These are phyloP conservation scores for Pterostichus niger DNA, from an alignment of 2,888 invertebrate species.

Conservation along the genomic window DNA sequence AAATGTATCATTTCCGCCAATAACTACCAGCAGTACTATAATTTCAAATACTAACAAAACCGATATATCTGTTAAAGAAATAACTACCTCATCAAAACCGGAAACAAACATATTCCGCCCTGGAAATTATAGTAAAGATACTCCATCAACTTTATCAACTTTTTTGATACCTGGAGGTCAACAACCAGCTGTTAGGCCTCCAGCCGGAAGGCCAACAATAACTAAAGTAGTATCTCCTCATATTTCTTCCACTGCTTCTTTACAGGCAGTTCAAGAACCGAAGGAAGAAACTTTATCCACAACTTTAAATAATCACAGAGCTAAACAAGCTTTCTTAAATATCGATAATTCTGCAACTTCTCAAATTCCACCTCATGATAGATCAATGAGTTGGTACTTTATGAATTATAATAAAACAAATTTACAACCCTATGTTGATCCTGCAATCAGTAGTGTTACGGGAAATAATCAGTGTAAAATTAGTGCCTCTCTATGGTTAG, in stretches of 20 bases:
- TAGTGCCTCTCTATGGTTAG: slow-evolving; percentile 44
- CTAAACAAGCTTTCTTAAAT: slow-evolving; percentile 67
- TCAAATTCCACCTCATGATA: slow-evolving; percentile 78
- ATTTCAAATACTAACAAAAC: slow-evolving; percentile 36
- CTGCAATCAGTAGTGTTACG: slow-evolving; percentile 58
- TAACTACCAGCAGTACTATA: slow-evolving; percentile 18
- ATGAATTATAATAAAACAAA: slow-evolving; percentile 88
- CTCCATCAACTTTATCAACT: slow-evolving; percentile 79
- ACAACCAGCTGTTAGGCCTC: slow-evolving; percentile 75
- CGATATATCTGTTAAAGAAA: slow-evolving; percentile 72
- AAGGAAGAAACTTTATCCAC: slow-evolving; percentile 68
- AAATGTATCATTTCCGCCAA: slow-evolving; percentile 28
- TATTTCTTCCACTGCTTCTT: slow-evolving; percentile 70
- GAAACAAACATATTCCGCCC: slow-evolving; percentile 70
- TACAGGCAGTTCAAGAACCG: slow-evolving; percentile 69
- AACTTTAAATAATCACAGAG: slow-evolving; percentile 69
- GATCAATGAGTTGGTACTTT: slow-evolving; percentile 90
- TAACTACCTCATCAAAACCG: slow-evolving; percentile 63
- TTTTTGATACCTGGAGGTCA: slow-evolving; percentile 82
- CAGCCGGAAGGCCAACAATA: slow-evolving; percentile 80
- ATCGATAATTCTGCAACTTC: slow-evolving; percentile 71
- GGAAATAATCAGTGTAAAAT: slow-evolving; percentile 47
- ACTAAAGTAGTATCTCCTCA: slow-evolving; percentile 80
- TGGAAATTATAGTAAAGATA: slow-evolving; percentile 64
- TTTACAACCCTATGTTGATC: slow-evolving; percentile 76